Conservation (phyloP, 2,797 vertebrate genomes). For the Pangasius macronema region DNA sequence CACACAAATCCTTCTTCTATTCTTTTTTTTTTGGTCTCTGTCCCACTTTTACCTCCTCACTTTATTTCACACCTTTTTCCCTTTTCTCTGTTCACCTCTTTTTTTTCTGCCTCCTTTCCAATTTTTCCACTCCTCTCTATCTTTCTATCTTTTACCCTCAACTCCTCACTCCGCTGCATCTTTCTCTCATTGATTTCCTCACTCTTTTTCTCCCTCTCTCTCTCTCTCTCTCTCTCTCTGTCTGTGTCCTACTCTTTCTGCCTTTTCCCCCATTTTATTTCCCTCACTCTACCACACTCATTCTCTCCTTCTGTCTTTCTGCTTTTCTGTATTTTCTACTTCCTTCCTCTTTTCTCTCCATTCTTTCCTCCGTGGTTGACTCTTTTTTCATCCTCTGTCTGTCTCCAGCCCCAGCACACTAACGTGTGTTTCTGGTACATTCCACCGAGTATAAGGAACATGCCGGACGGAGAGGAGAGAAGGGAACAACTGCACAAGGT, state of each 20-base stretch:
- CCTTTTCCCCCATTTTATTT: background rate
- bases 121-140: background rate
- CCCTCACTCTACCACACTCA: background rate
- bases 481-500: constrained; percentile 91
- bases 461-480: constrained; percentile 84
- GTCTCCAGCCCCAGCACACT: constrained; percentile 91
- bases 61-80: background rate
- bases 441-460: constrained; percentile 88
- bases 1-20: background rate
- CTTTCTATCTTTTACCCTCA: no score
- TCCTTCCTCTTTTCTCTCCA: background rate
- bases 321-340: no score
- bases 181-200: background rate
- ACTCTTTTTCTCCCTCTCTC: background rate
- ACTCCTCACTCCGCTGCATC: background rate
- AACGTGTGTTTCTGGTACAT: constrained; percentile 99
- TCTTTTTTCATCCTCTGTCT: background rate
- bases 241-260: background rate
- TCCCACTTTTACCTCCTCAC: background rate
- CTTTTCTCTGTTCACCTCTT: background rate
- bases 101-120: background rate
- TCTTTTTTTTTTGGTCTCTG: background rate
- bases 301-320: background rate
- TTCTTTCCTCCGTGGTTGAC: background rate
- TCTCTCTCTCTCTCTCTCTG: background rate